A percentile compares a stretch with the other conserved stretches of the same genome.
Evolutionary conservation across 1,140 invertebrate species (phyloP).

Genomic region (Lordiphosa clarofinis): DNA sequence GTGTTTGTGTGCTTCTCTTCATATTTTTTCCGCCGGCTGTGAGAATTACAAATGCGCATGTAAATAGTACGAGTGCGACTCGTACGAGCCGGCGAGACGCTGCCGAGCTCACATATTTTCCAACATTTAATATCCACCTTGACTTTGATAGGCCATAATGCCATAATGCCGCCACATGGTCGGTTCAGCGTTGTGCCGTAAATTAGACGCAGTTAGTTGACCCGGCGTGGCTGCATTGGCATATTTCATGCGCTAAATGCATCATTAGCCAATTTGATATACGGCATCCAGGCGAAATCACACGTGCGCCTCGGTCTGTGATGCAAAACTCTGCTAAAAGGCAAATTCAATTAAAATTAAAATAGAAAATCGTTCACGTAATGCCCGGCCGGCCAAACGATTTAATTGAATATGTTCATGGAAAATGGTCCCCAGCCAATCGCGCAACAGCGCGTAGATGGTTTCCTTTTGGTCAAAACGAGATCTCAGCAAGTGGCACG

Average conservation of each 20-base stretch:
- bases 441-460: conserved; percentile 18
- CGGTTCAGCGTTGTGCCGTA: conserved; percentile 48
- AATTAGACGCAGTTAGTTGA: conserved; percentile 72
- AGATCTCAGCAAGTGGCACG: conserved; percentile 75
- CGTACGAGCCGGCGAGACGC: conserved; percentile 5
- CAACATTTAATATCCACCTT: conserved; percentile 72
- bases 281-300: conserved; percentile 28
- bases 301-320: conserved; percentile 37
- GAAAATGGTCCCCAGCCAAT: conserved; percentile 55
- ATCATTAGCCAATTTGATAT: conserved; percentile 73
- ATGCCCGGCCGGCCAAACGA: conserved; percentile 45
- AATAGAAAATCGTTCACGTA: conserved; percentile 38
- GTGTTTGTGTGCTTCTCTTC: conserved; percentile 6
- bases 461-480: conserved; percentile 61
- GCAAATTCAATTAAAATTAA: conserved; percentile 48
- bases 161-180: conserved; percentile 33
- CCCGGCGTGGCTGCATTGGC: conserved; percentile 68
- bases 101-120: conserved; percentile 49
- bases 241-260: conserved; percentile 76
- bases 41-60: conserved; percentile 64
- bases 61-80: conserved; percentile 21
- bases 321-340: conserved; percentile 4
- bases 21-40: conserved; percentile 38
- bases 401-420: conserved; percentile 68
- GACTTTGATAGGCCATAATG: conserved; percentile 72